Base-by-base conservation (phyloP, 2,888 invertebrate species). In the Drosophila falleni region DNA sequence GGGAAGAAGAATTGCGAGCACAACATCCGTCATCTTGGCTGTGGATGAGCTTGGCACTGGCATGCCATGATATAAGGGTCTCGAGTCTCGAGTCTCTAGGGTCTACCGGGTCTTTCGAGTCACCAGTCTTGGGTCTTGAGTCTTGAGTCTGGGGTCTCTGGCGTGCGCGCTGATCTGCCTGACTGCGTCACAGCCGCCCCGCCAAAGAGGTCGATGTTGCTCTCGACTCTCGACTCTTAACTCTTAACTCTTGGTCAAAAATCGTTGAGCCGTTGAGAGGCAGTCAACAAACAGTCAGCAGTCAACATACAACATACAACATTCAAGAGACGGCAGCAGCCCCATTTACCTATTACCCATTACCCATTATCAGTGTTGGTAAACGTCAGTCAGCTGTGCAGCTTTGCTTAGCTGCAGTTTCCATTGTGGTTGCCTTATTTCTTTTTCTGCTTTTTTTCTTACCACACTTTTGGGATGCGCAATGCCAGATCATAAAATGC, bases 81-180 rank as follows among this genome's bases (percentile, higher is more conserved):
- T 58, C 44, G n/a, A n/a, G n/a, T n/a, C n/a, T n/a, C n/a, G n/a
- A n/a, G n/a, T n/a, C n/a, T n/a, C n/a, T n/a, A n/a, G n/a, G n/a
- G n/a, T 37, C 55, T 69, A 35, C n/a, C n/a, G 47, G 15, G 29
- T 15, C 47, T 47, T 5, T 16, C 42, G 42, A 4, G 16, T 19
- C 9, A n/a, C n/a, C n/a, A n/a, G n/a, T n/a, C n/a, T n/a, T 19
- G 1, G 23, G 26, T 35, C 51, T 53, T 13, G 15, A n/a, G 23
- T 44, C 37, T 46, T 10, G 15, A 41, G 55, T 47, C 75, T 51
- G n/a, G 23, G 63, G 55, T 33, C 58, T 59, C 80, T 89, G 84
- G 88, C 84, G 89, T 89, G 88, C 86, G 84, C 84, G 68, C 89
- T 89, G 84, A 89, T 85, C 88, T 85, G 84, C 82, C 84, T 85